phyloP scores from a whole-genome alignment of 2,888 invertebrate species.

The Campoplex capitator region DNA sequence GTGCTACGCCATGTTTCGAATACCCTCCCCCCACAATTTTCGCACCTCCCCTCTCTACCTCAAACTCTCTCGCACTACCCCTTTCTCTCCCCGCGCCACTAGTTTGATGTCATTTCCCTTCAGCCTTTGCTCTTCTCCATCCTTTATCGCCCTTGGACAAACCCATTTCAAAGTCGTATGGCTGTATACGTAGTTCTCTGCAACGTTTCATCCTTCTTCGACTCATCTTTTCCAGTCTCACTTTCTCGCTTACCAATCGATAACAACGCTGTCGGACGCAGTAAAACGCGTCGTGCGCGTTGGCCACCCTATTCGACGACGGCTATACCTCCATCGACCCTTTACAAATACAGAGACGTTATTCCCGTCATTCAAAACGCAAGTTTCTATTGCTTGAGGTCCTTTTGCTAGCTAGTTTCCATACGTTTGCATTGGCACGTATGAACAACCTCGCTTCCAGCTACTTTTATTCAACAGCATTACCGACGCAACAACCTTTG shows the following conservation, averaged over 20 bases:
- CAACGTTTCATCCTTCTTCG: conserved; percentile 47
- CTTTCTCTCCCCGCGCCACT: conserved; percentile 20
- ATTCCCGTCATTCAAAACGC: not conserved
- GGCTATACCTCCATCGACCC: not conserved
- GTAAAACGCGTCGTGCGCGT: conserved; percentile 67
- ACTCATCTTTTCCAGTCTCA: conserved; percentile 49
- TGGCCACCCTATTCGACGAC: conserved; percentile 57
- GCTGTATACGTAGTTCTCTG: conserved; percentile 15
- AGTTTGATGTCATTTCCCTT: conserved; percentile 54
- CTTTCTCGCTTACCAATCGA: conserved; percentile 77
- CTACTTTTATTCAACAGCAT: not conserved
- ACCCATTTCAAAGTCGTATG: conserved; percentile 32
- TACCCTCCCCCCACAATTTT: not conserved
- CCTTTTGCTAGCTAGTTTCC: not conserved
- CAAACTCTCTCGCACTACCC: conserved; percentile 47
- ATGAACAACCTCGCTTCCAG: not conserved
- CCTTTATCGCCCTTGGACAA: conserved; percentile 58
- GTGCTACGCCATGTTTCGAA: conserved; percentile 55
- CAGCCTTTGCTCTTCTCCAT: conserved; percentile 43
- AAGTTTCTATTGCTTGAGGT: not conserved
- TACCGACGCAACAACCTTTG: too few species aligned
- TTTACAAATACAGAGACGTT: conserved; percentile 7
- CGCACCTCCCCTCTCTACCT: not conserved
- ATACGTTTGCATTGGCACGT: not conserved
- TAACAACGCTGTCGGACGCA: conserved; percentile 79